phyloP scores from a whole-genome alignment of 2,113 vertebrate species.

The Leptobrachium leishanense region DNA sequence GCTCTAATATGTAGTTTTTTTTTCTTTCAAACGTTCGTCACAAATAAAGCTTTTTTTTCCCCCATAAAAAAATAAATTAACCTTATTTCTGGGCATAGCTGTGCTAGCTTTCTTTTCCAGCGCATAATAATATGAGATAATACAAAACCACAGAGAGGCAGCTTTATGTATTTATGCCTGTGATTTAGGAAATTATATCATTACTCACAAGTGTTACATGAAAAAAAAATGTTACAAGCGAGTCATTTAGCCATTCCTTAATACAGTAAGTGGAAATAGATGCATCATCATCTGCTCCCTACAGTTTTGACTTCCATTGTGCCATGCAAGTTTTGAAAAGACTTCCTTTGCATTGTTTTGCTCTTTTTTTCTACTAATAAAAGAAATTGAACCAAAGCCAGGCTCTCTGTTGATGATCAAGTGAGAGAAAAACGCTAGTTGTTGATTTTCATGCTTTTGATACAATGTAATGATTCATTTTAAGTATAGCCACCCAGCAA shows the following conservation, averaged over 20 bases:
- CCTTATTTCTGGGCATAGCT: slow-evolving; percentile 53
- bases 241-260: slow-evolving; percentile 77
- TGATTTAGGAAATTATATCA: slow-evolving; percentile 77
- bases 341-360: slow-evolving; percentile 66
- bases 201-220: slow-evolving; percentile 67
- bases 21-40: background rate
- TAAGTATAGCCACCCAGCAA: slow-evolving; percentile 48
- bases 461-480: slow-evolving; percentile 66
- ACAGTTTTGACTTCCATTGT: slow-evolving; percentile 66
- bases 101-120: slow-evolving; percentile 52
- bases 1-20: slow-evolving; percentile 25
- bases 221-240: slow-evolving; percentile 61
- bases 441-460: slow-evolving; percentile 62
- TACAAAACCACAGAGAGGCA: slow-evolving; percentile 52
- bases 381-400: slow-evolving; percentile 59
- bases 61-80: slow-evolving; percentile 16
- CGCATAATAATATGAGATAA: slow-evolving; percentile 37
- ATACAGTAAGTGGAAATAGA: slow-evolving; percentile 72
- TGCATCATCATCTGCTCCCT: slow-evolving; percentile 67
- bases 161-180: slow-evolving; percentile 70
- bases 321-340: slow-evolving; percentile 62
- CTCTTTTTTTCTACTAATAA: slow-evolving; percentile 63
- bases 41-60: slow-evolving; percentile 36
- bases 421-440: slow-evolving; percentile 56
- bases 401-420: slow-evolving; percentile 57